Percentiles rank a stretch among this genome's conserved stretches.
Conservation (phyloP, 2,888 invertebrate species). For the Deilephila porcellus region DNA sequence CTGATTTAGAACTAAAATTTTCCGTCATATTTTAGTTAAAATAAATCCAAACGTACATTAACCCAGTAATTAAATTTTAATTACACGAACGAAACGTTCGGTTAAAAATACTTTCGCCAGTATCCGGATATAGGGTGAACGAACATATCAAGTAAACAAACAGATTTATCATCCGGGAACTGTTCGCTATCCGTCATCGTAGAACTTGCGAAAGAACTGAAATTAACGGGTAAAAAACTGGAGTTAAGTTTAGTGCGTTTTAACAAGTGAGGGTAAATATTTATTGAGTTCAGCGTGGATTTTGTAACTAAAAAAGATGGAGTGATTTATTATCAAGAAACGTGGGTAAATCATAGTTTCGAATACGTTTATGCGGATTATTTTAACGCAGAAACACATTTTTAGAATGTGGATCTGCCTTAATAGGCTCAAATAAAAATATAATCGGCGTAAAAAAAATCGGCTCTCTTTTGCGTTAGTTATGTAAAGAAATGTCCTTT, state of each 20-base stretch:
- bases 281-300: neutral
- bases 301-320: no score
- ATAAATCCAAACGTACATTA: neutral
- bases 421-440: no score
- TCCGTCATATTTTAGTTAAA: neutral
- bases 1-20: neutral
- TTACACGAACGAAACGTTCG: neutral
- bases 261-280: neutral
- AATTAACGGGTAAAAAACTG: neutral
- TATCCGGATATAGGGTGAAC: neutral
- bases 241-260: neutral
- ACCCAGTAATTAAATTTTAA: slow-evolving; percentile 20
- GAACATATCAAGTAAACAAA: neutral
- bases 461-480: no score
- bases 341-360: no score
- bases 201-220: neutral
- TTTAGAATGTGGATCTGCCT: no score
- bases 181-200: neutral
- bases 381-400: no score
- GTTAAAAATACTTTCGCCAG: neutral
- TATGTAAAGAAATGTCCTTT: no score
- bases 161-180: neutral
- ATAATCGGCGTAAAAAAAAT: no score
- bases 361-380: no score
- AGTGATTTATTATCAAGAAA: no score